phyloP scores from a whole-genome alignment of 2,888 invertebrate species.

The Cerastoderma edule region DNA sequence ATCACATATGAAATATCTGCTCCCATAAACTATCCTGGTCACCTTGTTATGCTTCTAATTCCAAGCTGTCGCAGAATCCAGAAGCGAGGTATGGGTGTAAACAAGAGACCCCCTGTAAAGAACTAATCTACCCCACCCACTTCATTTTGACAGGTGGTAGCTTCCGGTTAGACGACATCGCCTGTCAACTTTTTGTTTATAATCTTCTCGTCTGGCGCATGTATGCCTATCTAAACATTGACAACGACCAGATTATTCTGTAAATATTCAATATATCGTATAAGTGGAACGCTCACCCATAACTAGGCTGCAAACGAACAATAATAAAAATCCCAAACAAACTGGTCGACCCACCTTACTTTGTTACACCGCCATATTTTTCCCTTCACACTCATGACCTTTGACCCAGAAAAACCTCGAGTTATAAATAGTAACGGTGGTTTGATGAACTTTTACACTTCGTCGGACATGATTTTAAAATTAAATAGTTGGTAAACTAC shows the following conservation, averaged over 20 bases:
- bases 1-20: too few relatives aligned
- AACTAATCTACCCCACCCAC: conserved; percentile 60
- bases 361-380: conserved; percentile 53
- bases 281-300: neutral
- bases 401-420: conserved; percentile 41
- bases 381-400: conserved; percentile 40
- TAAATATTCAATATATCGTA: neutral
- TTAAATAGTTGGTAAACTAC: too few relatives aligned
- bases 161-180: conserved; percentile 50
- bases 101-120: too few relatives aligned
- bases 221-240: neutral
- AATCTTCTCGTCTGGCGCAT: neutral
- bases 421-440: conserved; percentile 26
- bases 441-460: too few relatives aligned
- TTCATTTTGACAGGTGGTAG: conserved; percentile 49
- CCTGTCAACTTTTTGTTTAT: conserved; percentile 46
- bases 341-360: conserved; percentile 47
- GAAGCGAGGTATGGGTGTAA: too few relatives aligned
- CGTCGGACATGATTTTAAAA: too few relatives aligned
- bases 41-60: too few relatives aligned
- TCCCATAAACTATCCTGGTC: too few relatives aligned
- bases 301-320: neutral
- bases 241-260: neutral
- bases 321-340: neutral
- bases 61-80: too few relatives aligned